Base-by-base conservation (phyloP, 2,797 vertebrate species). In the Heteromormyrus szaboi region DNA sequence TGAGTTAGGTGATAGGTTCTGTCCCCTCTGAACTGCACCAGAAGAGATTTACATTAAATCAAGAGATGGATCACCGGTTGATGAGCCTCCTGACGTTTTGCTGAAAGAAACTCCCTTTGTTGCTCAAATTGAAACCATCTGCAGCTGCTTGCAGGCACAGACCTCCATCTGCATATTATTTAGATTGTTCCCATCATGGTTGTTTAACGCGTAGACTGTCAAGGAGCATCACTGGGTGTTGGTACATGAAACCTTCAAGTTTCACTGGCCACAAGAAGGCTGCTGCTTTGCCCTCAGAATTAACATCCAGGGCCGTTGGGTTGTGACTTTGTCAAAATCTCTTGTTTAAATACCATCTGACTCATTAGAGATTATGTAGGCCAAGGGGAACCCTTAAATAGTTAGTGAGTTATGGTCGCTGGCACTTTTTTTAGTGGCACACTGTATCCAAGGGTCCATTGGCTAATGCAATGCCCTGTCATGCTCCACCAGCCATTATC, bases 151-250 rank as follows among this genome's bases (percentile, higher is more conserved):
- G 89, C 93, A 93, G 94, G 92, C 93, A 91, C 89, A 93, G 92
- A 93, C 93, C 92, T 92, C 92, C 95, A 96, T 96, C 96, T 96
- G 96, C 95, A 94, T 96, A 95, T 94, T 95, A 95, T 96, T 96
- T 96, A 94, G 93, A 92, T 89, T 91, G 86, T 93, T 95, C 93
- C 93, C 90, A 93, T 94, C 93, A 95, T 90, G 93, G 93, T 94
- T 95, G 93, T 94, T 96, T 96, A 95, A 95, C 95, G 95, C 95
- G 94, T 94, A 95, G 95, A 94, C 94, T 95, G 95, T 95, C 94
- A 96, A 90, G 89, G 94, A 93, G 94, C 93, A 92, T 95, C 95
- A 94, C 96, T 95, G 95, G 94, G 93, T 94, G 92, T 92, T 91
- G 90, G 93, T 93, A 93, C 95, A 96, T 95, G 94, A 94, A 95